Evolutionary conservation across 1,140 invertebrate genomes (phyloP), one percentile per base, ranked within the genome.

Genomic region (Trichonephila clavipes): DNA sequence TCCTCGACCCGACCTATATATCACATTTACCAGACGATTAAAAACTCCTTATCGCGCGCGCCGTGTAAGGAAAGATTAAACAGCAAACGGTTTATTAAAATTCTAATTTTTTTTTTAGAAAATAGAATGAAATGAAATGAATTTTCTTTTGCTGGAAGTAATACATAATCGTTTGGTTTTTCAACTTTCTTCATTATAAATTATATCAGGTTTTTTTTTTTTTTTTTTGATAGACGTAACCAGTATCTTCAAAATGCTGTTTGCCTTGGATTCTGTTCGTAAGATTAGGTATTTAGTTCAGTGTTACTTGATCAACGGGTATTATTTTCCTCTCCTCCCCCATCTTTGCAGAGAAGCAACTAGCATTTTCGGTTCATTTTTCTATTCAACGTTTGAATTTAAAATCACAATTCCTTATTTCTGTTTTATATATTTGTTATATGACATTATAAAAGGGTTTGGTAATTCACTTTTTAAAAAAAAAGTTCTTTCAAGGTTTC

Each of bases 1-100:
- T 21, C 89, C 89, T 82, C 89, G 89, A 90, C 89, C 72, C 89
- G 89, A 82, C 89, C 89, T 90, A 90, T 16, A 82, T 90, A 85
- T 85, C 82, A 59, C 21, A n/a, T n/a, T 8, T 2, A 59, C 19
- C 69, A 77, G 69, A 77, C 69, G 69, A 40, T 34, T 51, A 77
- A 72, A 16, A 72, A 40, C 3, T 40, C 28, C 28, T 40, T 77
- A 16, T 40, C 69, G 28, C 69, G 28, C 14, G 69, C 1, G 28
- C 69, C 16, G 69, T 28, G 16, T 24, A 24, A 77, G 69, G 69
- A 77, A 77, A 77, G 69, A 34, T 28, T 34, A 77, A 77, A 34
- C 69, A 34, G 28, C 69, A 77, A 77, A 40, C 69, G 28, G 40
- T 28, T 77, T 77, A 77, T 77, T 77, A 34, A 34, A 77, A 77